Evolutionary conservation across 2,113 vertebrate genomes (phyloP).

Genomic region (Hippocampus guttulatus): DNA sequence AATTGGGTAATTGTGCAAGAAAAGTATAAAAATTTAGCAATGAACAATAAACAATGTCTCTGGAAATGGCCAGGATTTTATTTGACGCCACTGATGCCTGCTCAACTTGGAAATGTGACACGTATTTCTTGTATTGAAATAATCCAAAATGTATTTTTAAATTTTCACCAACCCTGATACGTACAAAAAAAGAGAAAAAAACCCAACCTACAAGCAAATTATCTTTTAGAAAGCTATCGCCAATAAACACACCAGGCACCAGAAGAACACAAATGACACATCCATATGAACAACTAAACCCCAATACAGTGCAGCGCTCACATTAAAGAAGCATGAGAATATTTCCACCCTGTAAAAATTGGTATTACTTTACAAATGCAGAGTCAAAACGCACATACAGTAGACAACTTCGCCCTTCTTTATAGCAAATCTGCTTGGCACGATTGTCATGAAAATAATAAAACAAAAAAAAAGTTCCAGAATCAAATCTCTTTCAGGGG

Average conservation of each 20-base stretch:
- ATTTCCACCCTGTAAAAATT: constrained; percentile 48
- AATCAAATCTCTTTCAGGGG: constrained; percentile 2
- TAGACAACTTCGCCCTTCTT: constrained; percentile 29
- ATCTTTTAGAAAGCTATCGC: constrained; percentile 9
- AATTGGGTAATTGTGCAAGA: constrained; percentile 28
- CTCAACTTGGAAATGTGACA: constrained; percentile 4
- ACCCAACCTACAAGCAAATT: constrained; percentile 6
- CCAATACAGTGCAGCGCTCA: constrained; percentile 46
- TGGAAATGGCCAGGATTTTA: constrained; percentile 11
- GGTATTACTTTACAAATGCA: constrained; percentile 45
- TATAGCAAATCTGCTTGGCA: constrained; percentile 56
- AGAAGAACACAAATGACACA: constrained; percentile 28
- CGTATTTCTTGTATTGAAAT: not conserved
- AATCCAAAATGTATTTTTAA: not conserved
- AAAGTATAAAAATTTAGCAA: not conserved
- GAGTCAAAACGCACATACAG: constrained; percentile 45
- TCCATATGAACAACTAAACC: constrained; percentile 32
- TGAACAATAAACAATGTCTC: not conserved
- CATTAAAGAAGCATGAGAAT: constrained; percentile 40
- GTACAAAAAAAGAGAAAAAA: not conserved
- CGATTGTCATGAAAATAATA: constrained; percentile 54
- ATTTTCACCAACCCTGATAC: constrained; percentile 15
- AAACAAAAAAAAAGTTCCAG: not conserved
- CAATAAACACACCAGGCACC: constrained; percentile 40
- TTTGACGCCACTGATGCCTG: constrained; percentile 17